A percentile compares a stretch with the other conserved stretches of the same genome.
Conservation (phyloP, 2,797 vertebrate genomes). For the Neopelma chrysocephalum region DNA sequence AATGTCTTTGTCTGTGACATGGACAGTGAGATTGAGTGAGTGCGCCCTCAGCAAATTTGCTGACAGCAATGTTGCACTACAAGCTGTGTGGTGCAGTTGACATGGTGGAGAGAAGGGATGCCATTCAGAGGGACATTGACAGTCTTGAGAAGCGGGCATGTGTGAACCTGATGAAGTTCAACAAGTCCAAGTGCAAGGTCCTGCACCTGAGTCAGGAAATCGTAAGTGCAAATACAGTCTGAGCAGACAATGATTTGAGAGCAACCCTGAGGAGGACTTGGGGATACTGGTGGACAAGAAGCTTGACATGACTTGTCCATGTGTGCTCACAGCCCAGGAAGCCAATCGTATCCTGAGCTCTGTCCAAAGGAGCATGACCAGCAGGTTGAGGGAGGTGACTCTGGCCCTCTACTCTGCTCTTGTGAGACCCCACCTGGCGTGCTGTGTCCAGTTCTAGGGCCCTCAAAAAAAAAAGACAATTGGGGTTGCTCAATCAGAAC, state of each 20-base stretch:
- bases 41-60: neutral
- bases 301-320: neutral
- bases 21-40: neutral
- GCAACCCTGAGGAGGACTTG: neutral
- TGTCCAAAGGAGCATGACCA: neutral
- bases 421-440: accelerated
- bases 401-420: neutral
- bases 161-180: neutral
- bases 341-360: accelerated
- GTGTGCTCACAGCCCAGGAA: neutral
- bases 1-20: neutral
- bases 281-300: neutral
- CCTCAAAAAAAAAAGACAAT: neutral
- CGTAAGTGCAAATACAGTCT: neutral
- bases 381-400: neutral
- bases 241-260: neutral
- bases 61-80: neutral
- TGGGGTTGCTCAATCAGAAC: neutral
- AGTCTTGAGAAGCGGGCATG: neutral
- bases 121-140: neutral
- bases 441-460: neutral
- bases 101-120: neutral
- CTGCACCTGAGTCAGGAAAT: neutral
- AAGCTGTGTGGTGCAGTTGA: too few species aligned
- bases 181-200: neutral